phyloP scores from a whole-genome alignment of 2,113 vertebrate species.

The Marmota flaviventris region DNA sequence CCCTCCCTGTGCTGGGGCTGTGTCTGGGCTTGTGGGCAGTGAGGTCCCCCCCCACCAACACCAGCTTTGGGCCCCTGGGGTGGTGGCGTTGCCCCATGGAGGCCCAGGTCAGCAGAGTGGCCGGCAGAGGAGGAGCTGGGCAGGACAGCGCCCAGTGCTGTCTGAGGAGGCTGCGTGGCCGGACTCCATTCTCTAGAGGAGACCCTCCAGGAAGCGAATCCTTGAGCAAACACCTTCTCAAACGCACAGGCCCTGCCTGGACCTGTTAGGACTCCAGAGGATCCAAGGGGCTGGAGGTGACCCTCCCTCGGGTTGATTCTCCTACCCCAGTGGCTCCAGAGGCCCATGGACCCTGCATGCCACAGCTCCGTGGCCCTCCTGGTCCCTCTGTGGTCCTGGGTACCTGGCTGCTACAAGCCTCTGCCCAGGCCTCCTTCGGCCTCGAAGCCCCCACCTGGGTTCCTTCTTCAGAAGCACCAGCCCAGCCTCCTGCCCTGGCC shows the following conservation, averaged over 20 bases:
- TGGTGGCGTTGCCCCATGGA: accelerated
- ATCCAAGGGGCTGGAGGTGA: accelerated
- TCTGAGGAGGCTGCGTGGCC: accelerated
- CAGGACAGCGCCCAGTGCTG: background rate
- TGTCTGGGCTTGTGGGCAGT: accelerated
- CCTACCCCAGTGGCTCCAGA: background rate
- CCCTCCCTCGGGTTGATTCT: too few species aligned
- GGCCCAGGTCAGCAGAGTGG: background rate
- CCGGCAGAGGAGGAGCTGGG: accelerated
- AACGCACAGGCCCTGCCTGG: accelerated
- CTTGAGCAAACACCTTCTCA: accelerated
- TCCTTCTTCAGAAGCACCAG: accelerated
- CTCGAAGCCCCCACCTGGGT: accelerated
- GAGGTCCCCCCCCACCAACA: background rate
- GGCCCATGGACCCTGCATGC: accelerated
- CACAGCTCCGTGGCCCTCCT: accelerated
- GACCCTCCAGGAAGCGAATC: accelerated
- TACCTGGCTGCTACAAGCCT: accelerated
- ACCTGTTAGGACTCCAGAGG: too few species aligned
- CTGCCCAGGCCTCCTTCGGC: background rate
- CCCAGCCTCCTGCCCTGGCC: too few species aligned
- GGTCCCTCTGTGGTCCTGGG: background rate
- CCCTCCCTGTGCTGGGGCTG: accelerated
- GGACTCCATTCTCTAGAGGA: accelerated
- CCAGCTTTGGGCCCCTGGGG: background rate